Conservation (phyloP, 2,797 vertebrate genomes). For the Acanthornis magna region DNA sequence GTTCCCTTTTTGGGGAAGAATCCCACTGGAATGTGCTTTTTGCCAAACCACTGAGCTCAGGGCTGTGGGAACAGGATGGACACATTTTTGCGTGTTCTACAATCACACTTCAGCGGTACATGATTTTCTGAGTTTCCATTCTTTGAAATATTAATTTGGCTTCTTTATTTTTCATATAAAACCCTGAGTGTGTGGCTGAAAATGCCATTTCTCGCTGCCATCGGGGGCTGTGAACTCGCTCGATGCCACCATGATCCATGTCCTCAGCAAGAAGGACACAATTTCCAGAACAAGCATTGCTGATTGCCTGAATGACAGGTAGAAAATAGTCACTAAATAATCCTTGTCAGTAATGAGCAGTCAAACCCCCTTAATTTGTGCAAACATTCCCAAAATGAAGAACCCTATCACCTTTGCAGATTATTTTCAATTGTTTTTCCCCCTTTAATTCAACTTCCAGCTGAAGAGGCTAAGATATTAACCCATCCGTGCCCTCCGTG, state of each 20-base stretch:
- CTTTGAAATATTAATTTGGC: neutral
- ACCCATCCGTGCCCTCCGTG: neutral
- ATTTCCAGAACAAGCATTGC: neutral
- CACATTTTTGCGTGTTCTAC: rapidly evolving
- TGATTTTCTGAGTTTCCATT: neutral
- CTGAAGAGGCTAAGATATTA: neutral
- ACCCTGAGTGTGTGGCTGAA: neutral
- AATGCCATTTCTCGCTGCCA: neutral
- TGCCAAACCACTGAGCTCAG: neutral
- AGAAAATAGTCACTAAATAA: neutral
- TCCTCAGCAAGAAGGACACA: neutral
- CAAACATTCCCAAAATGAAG: neutral
- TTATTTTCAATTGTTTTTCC: neutral
- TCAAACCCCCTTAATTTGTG: rapidly evolving
- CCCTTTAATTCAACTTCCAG: neutral
- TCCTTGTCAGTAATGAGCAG: neutral
- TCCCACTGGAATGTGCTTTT: neutral
- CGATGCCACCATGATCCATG: rapidly evolving
- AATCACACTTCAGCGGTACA: neutral
- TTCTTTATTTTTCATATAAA: neutral
- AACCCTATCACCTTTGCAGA: neutral
- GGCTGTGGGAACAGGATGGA: neutral
- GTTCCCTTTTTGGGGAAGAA: neutral
- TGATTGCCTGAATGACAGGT: neutral
- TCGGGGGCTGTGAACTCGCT: neutral